phyloP scores from a whole-genome alignment of 2,888 invertebrate genomes.

The Anthrax anthrax region DNA sequence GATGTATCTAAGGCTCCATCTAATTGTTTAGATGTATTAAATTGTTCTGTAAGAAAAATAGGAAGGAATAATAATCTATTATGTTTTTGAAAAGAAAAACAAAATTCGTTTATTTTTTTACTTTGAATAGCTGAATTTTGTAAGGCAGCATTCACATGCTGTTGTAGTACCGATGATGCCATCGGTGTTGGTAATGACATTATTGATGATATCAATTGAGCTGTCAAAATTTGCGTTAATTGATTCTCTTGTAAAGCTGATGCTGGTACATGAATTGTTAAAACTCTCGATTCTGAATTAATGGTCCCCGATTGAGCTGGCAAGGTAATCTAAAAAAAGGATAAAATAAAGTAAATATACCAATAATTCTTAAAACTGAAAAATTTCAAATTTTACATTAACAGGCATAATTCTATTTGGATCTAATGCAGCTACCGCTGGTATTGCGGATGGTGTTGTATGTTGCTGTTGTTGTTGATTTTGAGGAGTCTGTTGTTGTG shows the following conservation, averaged over 20 bases:
- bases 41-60: slow-evolving; percentile 22
- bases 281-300: slow-evolving; percentile 51
- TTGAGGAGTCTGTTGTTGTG: slow-evolving; percentile 15
- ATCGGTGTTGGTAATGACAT: slow-evolving; percentile 71
- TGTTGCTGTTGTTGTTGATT: slow-evolving; percentile 16
- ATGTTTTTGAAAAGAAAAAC: neutral
- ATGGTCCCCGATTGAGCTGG: slow-evolving; percentile 63
- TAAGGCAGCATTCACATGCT: slow-evolving; percentile 72
- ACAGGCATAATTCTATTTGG: slow-evolving; percentile 43
- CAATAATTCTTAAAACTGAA: neutral
- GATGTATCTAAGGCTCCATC: slow-evolving; percentile 57
- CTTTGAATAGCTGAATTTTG: slow-evolving; percentile 39
- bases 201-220: slow-evolving; percentile 78
- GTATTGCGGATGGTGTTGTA: slow-evolving; percentile 22
- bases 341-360: neutral
- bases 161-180: slow-evolving; percentile 72
- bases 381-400: slow-evolving; percentile 29
- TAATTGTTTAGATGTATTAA: slow-evolving; percentile 35
- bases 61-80: no score
- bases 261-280: slow-evolving; percentile 83
- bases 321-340: slow-evolving; percentile 52
- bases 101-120: no score
- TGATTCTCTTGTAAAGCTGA: slow-evolving; percentile 63
- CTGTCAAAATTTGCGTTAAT: slow-evolving; percentile 58
- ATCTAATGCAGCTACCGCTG: slow-evolving; percentile 36